Base-by-base conservation (phyloP, 1,140 invertebrate genomes). In the Ceratina japonica region DNA sequence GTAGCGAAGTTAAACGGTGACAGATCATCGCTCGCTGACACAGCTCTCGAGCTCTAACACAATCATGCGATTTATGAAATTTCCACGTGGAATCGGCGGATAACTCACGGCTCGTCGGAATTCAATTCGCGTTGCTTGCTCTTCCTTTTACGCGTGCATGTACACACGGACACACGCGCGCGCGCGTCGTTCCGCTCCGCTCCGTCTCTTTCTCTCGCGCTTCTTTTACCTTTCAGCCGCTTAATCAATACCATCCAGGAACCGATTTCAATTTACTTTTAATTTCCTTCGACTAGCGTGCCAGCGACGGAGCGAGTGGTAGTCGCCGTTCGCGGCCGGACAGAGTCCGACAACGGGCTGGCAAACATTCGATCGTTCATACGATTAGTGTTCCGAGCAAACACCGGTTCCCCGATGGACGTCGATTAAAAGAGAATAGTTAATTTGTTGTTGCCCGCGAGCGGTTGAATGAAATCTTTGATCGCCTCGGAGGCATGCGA, bases 31-130 rank as follows among this genome's bases (percentile, higher is more conserved):
- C 70, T 70, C 66, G 27, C 27, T 51, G 44, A 59, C 51, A 63
- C 31, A 24, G n/a, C 74, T 58, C 77, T 77, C 75, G 83, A 84
- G n/a, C 70, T 58, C 37, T 12, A 65, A 56, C 59, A 61, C 58
- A 71, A 59, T 37, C 69, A 18, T 20, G 56, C 69, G 83, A 84
- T 85, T 81, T 85, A 85, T 85, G 79, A 85, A 84, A 85, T 85
- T 84, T 81, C 72, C 59, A 77, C 72, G 63, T 51, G 24, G 27
- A 65, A 81, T 83, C 75, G 70, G 63, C 69, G 56, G 37, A 71
- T 59, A 71, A 31, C 59, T 75, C 59, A 75, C 62, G 63, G 79
- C 78, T 54, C 12, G 37, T 51, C 75, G 59, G 75, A 82, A 85
- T 79, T 70, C 72, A 69, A 66, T 69, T 44, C 56, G 70, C 70